Evolutionary conservation across 2,888 invertebrate genomes (phyloP), one percentile per base, ranked within the genome.

Genomic region (Sphinx pinastri): DNA sequence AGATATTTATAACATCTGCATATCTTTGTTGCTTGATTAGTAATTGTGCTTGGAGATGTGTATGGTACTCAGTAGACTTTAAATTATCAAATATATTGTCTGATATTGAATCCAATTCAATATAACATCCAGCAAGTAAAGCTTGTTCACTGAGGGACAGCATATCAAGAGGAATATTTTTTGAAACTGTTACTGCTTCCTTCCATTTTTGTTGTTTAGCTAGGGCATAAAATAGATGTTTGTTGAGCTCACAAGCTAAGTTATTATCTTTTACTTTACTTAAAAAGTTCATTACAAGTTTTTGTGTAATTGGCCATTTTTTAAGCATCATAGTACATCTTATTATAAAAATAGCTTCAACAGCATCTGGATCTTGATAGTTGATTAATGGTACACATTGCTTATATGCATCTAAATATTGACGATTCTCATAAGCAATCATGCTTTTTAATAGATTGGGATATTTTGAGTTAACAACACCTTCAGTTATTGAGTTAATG

Each of bases 371-470:
- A 74, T 90, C 87, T 68, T 90, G 85, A 71, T 91, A 93, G 76
- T 93, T 90, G 55, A 94, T 78, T 60, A 92, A 77, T 67, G 91
- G 91, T n/a, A 92, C 86, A 88, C 90, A 92, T 75, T 84, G 83
- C 78, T 91, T 93, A 73, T 92, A 94, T 49, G 96, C 95, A 73
- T 95, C 94, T 25, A 95, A 80, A 76, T 94, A 95, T 71, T 95
- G 89, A 31, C 94, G 88, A 66, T 93, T 88, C 19, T 94, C 87
- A 84, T 91, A 95, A 19, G 89, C 84, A 70, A 95, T 83, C 72
- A 96, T 95, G 52, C 95, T 95, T 87, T 95, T 95, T 3, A 96
- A 94, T 59, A 97, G 89, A 49, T 94, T 85, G 2, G 95, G 96
- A 80, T 95, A 93, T 77, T 95, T 94, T 0, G 96, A 96, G 73